A percentile compares a stretch with the other conserved stretches of the same genome.
These are phyloP conservation scores for Drosophila murphyi DNA, from an alignment of 1,140 invertebrate species.

Conservation along the genomic window DNA sequence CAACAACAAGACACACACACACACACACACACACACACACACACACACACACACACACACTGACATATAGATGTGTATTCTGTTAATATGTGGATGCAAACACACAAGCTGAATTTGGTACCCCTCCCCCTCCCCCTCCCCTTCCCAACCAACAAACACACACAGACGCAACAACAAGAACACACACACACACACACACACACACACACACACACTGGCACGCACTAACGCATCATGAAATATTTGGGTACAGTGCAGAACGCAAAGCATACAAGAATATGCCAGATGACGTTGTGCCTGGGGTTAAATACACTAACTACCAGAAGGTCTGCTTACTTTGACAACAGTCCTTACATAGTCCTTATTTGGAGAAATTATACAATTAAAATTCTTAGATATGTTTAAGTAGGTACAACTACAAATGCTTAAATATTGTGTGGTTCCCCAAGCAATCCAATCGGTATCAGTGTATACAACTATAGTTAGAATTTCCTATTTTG, in stretches of 20 bases:
- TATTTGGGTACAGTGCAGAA: slow-evolving; percentile 43
- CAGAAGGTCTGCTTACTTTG: not conserved
- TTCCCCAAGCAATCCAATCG: too few species aligned
- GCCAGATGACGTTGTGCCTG: slow-evolving; percentile 3
- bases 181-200: too few species aligned
- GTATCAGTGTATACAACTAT: too few species aligned
- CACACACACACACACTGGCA: slow-evolving; percentile 16
- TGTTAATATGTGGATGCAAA: not conserved
- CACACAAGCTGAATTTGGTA: slow-evolving; percentile 14
- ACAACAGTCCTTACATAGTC: too few species aligned
- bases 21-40: slow-evolving; percentile 29
- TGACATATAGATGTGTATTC: slow-evolving; percentile 2
- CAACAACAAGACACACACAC: not conserved
- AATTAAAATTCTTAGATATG: too few species aligned
- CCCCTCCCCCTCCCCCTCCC: too few species aligned
- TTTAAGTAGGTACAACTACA: too few species aligned
- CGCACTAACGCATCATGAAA: slow-evolving; percentile 59
- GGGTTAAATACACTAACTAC: not conserved
- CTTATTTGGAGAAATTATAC: too few species aligned
- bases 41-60: slow-evolving; percentile 2
- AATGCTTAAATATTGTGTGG: too few species aligned
- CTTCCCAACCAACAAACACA: too few species aligned
- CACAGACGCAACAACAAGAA: too few species aligned
- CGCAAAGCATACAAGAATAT: slow-evolving; percentile 21
- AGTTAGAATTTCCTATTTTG: too few species aligned